These are phyloP conservation scores for Crenichthys baileyi DNA, from an alignment of 2,797 vertebrate species.

Conservation along the genomic window DNA sequence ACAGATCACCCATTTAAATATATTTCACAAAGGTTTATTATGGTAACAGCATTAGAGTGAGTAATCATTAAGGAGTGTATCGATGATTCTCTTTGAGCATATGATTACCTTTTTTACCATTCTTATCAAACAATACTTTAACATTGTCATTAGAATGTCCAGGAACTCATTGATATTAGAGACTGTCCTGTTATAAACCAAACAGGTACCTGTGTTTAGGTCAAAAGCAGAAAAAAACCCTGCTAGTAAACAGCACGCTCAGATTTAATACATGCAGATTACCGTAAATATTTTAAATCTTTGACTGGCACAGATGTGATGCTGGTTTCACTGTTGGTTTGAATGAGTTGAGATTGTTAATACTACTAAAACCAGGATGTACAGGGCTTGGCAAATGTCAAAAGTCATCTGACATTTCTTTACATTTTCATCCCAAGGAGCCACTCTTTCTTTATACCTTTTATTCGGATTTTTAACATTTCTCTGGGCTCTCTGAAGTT, in stretches of 20 bases:
- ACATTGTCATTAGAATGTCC: slow-evolving; percentile 13
- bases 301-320: slow-evolving; percentile 46
- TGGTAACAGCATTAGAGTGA: slow-evolving; percentile 23
- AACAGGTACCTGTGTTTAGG: background rate
- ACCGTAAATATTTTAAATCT: slow-evolving; percentile 51
- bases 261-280: slow-evolving; percentile 8
- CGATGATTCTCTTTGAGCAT: slow-evolving; percentile 8
- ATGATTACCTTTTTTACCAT: background rate
- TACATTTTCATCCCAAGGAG: background rate
- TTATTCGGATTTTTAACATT: background rate
- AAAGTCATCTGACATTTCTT: background rate
- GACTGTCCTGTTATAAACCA: background rate
- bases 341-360: background rate
- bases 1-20: slow-evolving; percentile 14
- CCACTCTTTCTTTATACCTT: background rate
- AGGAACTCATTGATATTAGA: background rate
- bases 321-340: background rate
- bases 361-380: background rate
- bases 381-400: background rate
- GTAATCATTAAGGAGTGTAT: slow-evolving; percentile 6
- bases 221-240: background rate
- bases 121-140: slow-evolving; percentile 25
- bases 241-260: background rate
- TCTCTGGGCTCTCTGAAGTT: background rate
- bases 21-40: background rate